Percentiles rank a stretch among this genome's conserved stretches.
phyloP scores from a whole-genome alignment of 2,888 invertebrate species.

The Drosophila atripex region DNA sequence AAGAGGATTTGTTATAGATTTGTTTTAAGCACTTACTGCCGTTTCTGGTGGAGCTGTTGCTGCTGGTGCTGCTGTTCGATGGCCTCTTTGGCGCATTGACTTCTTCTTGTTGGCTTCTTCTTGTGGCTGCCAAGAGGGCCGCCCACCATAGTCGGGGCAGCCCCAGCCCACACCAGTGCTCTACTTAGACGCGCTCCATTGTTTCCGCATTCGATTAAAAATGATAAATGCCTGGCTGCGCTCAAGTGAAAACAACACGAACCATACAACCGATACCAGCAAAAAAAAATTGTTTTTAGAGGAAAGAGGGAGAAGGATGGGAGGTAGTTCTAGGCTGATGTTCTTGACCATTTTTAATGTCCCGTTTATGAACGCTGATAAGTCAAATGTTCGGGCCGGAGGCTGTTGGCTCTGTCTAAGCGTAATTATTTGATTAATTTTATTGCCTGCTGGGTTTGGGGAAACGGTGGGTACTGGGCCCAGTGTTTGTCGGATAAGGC shows the following conservation, averaged over 20 bases:
- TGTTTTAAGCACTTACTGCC: constrained; percentile 57
- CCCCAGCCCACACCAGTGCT: constrained; percentile 53
- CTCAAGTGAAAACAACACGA: constrained; percentile 63
- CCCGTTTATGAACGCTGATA: constrained; percentile 72
- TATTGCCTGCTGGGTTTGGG: constrained; percentile 58
- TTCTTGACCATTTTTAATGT: constrained; percentile 72
- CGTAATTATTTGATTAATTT: constrained; percentile 79
- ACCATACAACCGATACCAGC: constrained; percentile 7
- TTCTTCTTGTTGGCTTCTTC: constrained; percentile 18
- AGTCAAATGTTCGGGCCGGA: constrained; percentile 47
- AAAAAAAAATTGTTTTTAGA: constrained; percentile 26
- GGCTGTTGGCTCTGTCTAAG: constrained; percentile 30
- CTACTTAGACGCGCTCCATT: constrained; percentile 79
- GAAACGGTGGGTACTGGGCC: neutral
- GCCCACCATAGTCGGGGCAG: constrained; percentile 54
- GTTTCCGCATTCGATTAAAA: constrained; percentile 80
- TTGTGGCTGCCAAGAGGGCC: constrained; percentile 44
- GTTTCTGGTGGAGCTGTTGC: constrained; percentile 38
- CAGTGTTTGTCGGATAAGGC: constrained; percentile 17
- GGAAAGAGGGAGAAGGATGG: constrained; percentile 26
- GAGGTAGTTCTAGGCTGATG: constrained; percentile 37
- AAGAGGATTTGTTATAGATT: constrained; percentile 76
- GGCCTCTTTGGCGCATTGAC: constrained; percentile 45
- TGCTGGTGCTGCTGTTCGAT: constrained; percentile 46
- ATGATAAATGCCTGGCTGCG: constrained; percentile 76